A percentile compares a stretch with the other conserved stretches of the same genome.
Evolutionary conservation across 2,113 vertebrate genomes (phyloP).

Genomic region (Anhinga rufa): DNA sequence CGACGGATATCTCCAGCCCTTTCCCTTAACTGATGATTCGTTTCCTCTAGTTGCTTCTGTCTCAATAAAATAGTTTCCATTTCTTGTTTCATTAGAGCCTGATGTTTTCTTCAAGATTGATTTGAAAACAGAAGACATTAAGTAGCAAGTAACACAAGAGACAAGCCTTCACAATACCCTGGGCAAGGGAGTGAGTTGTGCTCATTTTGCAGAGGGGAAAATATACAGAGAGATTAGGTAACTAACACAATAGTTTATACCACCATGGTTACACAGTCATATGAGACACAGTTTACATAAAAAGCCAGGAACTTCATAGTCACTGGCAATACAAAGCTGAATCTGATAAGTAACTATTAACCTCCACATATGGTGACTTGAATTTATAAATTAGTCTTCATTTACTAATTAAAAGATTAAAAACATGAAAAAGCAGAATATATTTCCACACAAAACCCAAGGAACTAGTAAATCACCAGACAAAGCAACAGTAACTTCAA

Average conservation of each 20-base stretch:
- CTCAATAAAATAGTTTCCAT: constrained; percentile 89
- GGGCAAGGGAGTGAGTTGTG: background rate
- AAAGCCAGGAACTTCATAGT: background rate
- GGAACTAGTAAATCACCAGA: background rate
- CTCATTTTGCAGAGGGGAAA: background rate
- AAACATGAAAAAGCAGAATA: background rate
- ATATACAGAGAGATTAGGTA: background rate
- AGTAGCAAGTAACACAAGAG: background rate
- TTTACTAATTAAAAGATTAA: background rate
- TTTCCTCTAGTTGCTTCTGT: constrained; percentile 93
- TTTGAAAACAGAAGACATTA: constrained; percentile 8
- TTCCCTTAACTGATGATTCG: constrained; percentile 86
- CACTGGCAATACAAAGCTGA: background rate
- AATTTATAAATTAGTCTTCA: background rate
- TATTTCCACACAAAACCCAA: background rate
- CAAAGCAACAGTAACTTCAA: background rate
- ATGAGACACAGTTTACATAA: background rate
- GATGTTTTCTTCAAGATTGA: constrained; percentile 82
- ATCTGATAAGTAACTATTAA: background rate
- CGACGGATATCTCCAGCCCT: constrained; percentile 86
- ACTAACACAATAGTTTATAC: background rate
- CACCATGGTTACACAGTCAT: background rate
- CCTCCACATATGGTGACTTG: background rate
- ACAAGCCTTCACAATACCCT: background rate
- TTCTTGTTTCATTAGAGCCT: constrained; percentile 90